Evolutionary conservation across 2,888 invertebrate genomes (phyloP).

Genomic region (Cheilosia scutellata): DNA sequence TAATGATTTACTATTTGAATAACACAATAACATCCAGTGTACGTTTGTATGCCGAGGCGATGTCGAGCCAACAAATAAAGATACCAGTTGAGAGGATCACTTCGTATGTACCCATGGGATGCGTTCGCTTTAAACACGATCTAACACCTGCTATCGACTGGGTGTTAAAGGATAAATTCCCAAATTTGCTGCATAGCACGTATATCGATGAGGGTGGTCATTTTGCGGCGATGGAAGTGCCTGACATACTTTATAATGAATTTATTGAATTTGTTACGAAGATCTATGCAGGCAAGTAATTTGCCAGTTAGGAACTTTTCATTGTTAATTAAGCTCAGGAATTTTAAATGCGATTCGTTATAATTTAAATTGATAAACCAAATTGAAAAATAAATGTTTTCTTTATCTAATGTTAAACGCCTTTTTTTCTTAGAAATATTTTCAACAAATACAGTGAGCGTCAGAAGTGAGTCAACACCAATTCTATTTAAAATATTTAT

Average conservation of each 20-base stretch:
- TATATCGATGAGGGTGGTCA: constrained; percentile 81
- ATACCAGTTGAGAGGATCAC: constrained; percentile 82
- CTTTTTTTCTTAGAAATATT: too few species aligned
- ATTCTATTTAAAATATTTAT: too few species aligned
- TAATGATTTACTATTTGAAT: constrained; percentile 93
- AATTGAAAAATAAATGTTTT: too few species aligned
- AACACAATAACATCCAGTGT: constrained; percentile 90
- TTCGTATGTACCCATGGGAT: constrained; percentile 79
- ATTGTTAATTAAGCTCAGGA: not conserved
- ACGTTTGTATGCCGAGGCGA: constrained; percentile 89
- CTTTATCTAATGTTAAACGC: too few species aligned
- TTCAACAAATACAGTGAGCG: too few species aligned
- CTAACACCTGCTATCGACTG: constrained; percentile 78
- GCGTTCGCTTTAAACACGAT: constrained; percentile 81
- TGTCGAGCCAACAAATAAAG: constrained; percentile 80
- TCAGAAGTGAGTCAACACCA: too few species aligned
- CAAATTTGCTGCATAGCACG: constrained; percentile 80
- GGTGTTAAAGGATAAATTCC: constrained; percentile 79
- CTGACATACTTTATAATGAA: constrained; percentile 81
- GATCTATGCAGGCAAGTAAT: not conserved
- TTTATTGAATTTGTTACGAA: constrained; percentile 68
- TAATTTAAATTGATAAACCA: too few species aligned
- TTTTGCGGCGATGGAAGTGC: constrained; percentile 82
- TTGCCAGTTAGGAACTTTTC: not conserved
- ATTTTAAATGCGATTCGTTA: too few species aligned